Evolutionary conservation across 1,140 invertebrate species (phyloP), one percentile per base, ranked within the genome.

Genomic region (Zeugodacus cucurbitae): DNA sequence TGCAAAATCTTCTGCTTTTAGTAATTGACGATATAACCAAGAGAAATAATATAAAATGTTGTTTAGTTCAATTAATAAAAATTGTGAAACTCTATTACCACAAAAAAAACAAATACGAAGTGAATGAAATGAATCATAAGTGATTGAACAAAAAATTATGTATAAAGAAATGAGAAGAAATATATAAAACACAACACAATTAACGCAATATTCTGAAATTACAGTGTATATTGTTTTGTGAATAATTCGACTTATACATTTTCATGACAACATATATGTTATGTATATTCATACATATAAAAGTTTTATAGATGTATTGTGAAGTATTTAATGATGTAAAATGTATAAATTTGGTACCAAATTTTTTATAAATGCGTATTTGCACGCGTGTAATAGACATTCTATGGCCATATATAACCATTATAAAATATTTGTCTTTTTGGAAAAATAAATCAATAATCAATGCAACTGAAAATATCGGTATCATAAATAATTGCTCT

Each of bases 391-490:
- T 26, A 14, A 57, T 26, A n/a, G 22, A 86, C 22, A 41, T 54
- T 86, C 20, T 41, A 20, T n/a, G 14, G 17, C 1, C 29, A 34
- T 37, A 54, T 22, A 22, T 20, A 86, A 54, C 6, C 11, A 32
- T 82, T 44, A 17, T 48, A 32, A 86, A 86, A 86, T 86, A 44
- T n/a, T 85, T 54, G 54, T 41, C 17, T 85, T 54, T 85, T 26
- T 44, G 78, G n/a, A 44, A 34, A 57, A 54, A 14, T 57, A 26
- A 54, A 57, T 29, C 14, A 32, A 20, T n/a, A 74, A 37, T 34
- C 67, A 74, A 74, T n/a, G 34, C 17, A 74, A n/a, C 41, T 86
- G 82, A 26, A 54, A 54, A 86, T 37, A 26, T 22, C 22, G 22
- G 37, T 82, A 41, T 86, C 1, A 58, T 54, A 20, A 37, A 58